phyloP scores from a whole-genome alignment of 1,140 invertebrate genomes.

The Drosophila azteca region DNA sequence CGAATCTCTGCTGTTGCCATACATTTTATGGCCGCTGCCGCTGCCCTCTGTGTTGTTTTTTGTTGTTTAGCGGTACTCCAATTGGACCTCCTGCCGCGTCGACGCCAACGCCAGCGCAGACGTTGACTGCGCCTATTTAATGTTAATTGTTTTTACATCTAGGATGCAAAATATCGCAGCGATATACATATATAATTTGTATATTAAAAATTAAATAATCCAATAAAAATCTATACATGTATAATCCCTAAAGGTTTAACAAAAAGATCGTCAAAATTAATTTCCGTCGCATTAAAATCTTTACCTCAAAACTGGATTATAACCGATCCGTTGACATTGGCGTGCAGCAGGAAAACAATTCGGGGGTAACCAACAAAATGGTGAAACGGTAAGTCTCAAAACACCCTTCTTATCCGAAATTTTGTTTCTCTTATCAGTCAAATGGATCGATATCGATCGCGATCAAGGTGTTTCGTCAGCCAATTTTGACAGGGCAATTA shows the following conservation, averaged over 20 bases:
- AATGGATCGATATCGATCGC: constrained; percentile 7
- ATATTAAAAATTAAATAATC: constrained; percentile 13
- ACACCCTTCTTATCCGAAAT: neutral
- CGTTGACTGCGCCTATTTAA: constrained; percentile 9
- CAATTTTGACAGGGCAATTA: constrained; percentile 61
- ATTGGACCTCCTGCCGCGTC: constrained; percentile 50
- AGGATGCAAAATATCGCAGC: constrained; percentile 31
- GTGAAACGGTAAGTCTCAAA: constrained; percentile 79
- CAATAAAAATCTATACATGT: constrained; percentile 18
- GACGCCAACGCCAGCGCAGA: constrained; percentile 5
- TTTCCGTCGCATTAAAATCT: constrained; percentile 83
- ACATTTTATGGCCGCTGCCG: constrained; percentile 9
- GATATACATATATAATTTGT: neutral
- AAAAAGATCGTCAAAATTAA: constrained; percentile 72
- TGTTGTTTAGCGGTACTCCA: constrained; percentile 30
- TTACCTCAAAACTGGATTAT: constrained; percentile 84
- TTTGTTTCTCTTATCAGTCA: too few species aligned
- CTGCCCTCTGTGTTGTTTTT: constrained; percentile 1
- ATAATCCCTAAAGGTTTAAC: constrained; percentile 56
- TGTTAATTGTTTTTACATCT: constrained; percentile 19
- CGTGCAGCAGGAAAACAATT: constrained; percentile 83
- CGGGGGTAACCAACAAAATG: constrained; percentile 84
- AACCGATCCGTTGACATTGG: constrained; percentile 83
- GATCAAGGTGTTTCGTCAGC: constrained; percentile 54
- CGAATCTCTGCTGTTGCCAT: neutral